Evolutionary conservation across 2,888 invertebrate species (phyloP), one percentile per base, ranked within the genome.

Genomic region (Phania funesta): DNA sequence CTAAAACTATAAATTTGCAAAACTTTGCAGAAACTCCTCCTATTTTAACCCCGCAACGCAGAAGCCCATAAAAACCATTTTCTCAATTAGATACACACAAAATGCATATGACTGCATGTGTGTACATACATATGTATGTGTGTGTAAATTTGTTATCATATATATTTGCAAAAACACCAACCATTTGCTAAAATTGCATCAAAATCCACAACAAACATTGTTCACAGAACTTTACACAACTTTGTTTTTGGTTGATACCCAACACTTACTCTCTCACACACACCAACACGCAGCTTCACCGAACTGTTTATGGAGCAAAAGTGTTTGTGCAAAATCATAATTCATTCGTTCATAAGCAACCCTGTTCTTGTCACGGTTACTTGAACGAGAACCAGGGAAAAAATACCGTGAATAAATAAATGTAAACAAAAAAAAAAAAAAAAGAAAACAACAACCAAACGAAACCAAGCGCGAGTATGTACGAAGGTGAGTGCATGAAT

Each of bases 91-190:
- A 38, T 38, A 13, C n/a, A n/a, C 8, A 32, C 2, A 5, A 38
- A 38, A n/a, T 9, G 2, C 16, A 32, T 18, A 56, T 38, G 58
- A 11, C 29, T 44, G 18, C n/a, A n/a, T 16, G 18, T 50, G 29
- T 0, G 1, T 26, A 20, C 8, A 41, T 46, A 26, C 54, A 56
- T 24, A 52, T 38, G 13, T 7, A 9, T 32, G 2, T n/a, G 5
- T 24, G 20, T 64, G 32, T 44, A 4, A 35, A 11, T 7, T 41
- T 13, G 29, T 18, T 20, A 56, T 44, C 13, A 44, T 24, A 32
- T 52, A 48, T 64, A 41, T 62, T 60, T 82, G 82, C 82, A 41
- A 82, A 82, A 82, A 78, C 82, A 68, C 82, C 82, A 78, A 78
- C 75, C 78, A 65, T 50, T 70, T 74, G 74, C 26, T 48, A 65